Percentiles rank a stretch among this genome's conserved stretches.
Conservation (phyloP, 2,797 vertebrate genomes). For the Sardinella longiceps region DNA sequence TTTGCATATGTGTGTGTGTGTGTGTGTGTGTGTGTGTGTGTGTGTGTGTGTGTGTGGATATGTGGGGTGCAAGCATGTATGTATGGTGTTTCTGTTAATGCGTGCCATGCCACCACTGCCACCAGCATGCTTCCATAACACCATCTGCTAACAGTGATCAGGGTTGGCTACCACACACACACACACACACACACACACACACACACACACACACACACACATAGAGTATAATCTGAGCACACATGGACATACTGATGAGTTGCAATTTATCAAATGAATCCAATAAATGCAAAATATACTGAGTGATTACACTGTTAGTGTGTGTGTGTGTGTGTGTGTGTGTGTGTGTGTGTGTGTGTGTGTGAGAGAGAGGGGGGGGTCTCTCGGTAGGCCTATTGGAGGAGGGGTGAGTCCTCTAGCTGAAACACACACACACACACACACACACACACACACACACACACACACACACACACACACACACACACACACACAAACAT, state of each 20-base stretch:
- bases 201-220: background rate
- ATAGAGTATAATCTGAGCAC: background rate
- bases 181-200: slow-evolving; percentile 3
- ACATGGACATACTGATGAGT: too few relatives aligned
- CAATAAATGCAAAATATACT: too few relatives aligned
- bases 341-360: too few relatives aligned
- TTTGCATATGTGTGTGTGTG: background rate
- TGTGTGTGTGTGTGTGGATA: background rate
- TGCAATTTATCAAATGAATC: too few relatives aligned
- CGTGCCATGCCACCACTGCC: background rate
- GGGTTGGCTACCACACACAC: background rate
- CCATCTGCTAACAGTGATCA: background rate
- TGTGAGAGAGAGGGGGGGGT: too few relatives aligned
- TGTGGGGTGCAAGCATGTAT: background rate
- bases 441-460: too few relatives aligned
- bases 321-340: too few relatives aligned
- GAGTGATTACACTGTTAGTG: too few relatives aligned
- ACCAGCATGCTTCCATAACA: background rate
- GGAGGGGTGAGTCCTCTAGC: background rate
- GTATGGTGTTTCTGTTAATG: background rate
- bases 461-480: too few relatives aligned
- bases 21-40: background rate
- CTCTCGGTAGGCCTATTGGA: too few relatives aligned
- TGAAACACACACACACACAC: too few relatives aligned
- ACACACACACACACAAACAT: too few relatives aligned